These are phyloP conservation scores for Pomatorhinus ruficollis DNA, from an alignment of 2,113 vertebrate species.

Conservation along the genomic window DNA sequence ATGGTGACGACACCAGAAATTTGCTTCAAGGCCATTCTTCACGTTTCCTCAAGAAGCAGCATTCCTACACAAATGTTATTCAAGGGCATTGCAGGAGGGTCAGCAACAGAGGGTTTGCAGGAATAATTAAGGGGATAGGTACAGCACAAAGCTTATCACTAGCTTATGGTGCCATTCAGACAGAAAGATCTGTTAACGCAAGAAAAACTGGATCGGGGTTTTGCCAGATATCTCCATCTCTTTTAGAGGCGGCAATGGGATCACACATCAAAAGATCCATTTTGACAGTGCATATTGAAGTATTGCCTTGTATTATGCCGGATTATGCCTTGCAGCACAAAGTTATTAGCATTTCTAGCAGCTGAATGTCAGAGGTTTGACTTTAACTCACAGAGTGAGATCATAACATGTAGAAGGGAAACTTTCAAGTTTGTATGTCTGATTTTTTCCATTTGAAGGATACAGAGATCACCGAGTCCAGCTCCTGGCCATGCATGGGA, in stretches of 20 bases:
- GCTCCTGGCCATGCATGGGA: background rate
- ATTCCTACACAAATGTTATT: background rate
- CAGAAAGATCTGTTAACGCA: background rate
- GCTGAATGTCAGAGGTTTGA: background rate
- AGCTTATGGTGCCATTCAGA: background rate
- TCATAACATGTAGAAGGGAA: background rate
- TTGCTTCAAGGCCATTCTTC: background rate
- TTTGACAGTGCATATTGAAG: constrained; percentile 23
- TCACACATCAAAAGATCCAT: constrained; percentile 16
- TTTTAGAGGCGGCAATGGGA: background rate
- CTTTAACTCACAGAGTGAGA: background rate
- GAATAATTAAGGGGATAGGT: background rate
- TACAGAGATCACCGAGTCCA: background rate
- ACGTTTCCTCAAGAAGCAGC: background rate
- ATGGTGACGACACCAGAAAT: background rate
- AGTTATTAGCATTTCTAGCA: constrained; percentile 8
- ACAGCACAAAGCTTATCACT: background rate
- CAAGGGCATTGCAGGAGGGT: background rate
- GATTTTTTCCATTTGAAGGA: background rate
- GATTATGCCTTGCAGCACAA: constrained; percentile 4
- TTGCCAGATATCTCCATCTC: background rate
- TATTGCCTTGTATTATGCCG: background rate
- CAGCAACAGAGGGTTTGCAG: background rate
- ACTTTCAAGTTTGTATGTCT: background rate
- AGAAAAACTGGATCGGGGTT: background rate